Evolutionary conservation across 64 coral and sea anemone species (phyloP).

Genomic region (Cladopsammia gracilis): DNA sequence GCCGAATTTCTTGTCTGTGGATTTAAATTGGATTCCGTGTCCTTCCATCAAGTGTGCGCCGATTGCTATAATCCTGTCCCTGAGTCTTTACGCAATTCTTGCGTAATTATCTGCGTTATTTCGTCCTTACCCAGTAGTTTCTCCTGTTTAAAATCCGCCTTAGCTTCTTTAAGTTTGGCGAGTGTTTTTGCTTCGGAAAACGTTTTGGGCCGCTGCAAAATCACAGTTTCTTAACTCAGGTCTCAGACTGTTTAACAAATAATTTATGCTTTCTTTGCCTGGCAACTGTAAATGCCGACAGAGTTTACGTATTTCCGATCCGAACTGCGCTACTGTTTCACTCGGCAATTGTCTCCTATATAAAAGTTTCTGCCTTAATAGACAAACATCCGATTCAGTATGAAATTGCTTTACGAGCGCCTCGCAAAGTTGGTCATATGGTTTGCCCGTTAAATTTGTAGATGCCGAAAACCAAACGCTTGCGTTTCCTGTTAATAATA

Average conservation of each 20-base stretch:
- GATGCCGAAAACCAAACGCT: constrained; percentile 39
- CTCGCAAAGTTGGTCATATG: constrained; percentile 21
- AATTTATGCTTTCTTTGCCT: constrained; percentile 4
- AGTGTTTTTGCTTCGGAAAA: not conserved
- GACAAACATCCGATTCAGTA: constrained; percentile 24
- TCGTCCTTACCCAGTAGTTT: not conserved
- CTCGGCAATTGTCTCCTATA: constrained; percentile 32
- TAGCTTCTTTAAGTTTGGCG: not conserved
- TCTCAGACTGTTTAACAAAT: constrained; percentile 5
- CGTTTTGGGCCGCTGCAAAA: not conserved
- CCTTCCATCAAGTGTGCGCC: not conserved
- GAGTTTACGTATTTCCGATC: not conserved
- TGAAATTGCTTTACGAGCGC: constrained; percentile 37
- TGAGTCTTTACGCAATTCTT: not conserved
- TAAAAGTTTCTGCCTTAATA: constrained; percentile 37
- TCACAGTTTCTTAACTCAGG: constrained; percentile 1
- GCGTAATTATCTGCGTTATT: not conserved
- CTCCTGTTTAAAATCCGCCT: not conserved
- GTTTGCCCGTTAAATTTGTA: not conserved
- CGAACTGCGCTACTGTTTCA: constrained; percentile 39
- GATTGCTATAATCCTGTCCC: not conserved
- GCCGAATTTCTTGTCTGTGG: too few species aligned
- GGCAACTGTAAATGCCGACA: constrained; percentile 7
- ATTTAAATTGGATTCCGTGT: too few species aligned
- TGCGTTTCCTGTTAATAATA: constrained; percentile 18